Base-by-base conservation (phyloP, 2,888 invertebrate genomes). In the Coleophora deauratella region DNA sequence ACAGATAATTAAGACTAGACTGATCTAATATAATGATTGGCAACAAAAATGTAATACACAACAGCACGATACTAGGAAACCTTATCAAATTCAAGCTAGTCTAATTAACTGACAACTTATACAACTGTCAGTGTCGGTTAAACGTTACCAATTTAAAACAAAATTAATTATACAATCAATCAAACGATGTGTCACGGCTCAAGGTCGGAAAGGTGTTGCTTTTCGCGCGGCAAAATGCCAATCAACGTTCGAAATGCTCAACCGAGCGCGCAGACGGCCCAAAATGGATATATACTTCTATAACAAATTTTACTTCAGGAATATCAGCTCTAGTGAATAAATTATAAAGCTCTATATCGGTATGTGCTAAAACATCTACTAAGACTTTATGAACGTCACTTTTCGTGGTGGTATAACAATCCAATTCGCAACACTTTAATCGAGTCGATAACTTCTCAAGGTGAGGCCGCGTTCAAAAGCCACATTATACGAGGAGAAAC, bases 141-240 rank as follows among this genome's bases (percentile, higher is more conserved):
- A 66, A 62, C 63, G 66, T 66, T 72, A 74, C 73, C 67, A 76
- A 75, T 75, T 75, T 72, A 70, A 76, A 78, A 77, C 67, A 69
- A 74, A 82, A 82, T 82, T 82, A 82, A 82, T 81, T 80, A 81
- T 80, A 77, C 80, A 81, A 81, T 82, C 80, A 81, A 80, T 80
- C 79, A 73, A 66, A 66, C 58, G 72, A 72, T 72, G 68, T 73
- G 79, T 76, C 81, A 76, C 54, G 78, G 77, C 68, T 76, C 81
- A 76, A 53, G 78, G 77, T 68, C 78, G 68, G 62, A 62, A 69
- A 79, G 79, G 80, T 82, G 82, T 79, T 77, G 72, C 77, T 76
- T 79, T 80, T 81, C 75, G 80, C 81, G 71, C 79, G 70, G 74
- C 71, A 63, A 73, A 77, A 75, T 77, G 80, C 73, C 80, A 80